A percentile compares a stretch with the other conserved stretches of the same genome.
Evolutionary conservation across 2,797 vertebrate genomes (phyloP).

Genomic region (Dicrostonyx torquatus): DNA sequence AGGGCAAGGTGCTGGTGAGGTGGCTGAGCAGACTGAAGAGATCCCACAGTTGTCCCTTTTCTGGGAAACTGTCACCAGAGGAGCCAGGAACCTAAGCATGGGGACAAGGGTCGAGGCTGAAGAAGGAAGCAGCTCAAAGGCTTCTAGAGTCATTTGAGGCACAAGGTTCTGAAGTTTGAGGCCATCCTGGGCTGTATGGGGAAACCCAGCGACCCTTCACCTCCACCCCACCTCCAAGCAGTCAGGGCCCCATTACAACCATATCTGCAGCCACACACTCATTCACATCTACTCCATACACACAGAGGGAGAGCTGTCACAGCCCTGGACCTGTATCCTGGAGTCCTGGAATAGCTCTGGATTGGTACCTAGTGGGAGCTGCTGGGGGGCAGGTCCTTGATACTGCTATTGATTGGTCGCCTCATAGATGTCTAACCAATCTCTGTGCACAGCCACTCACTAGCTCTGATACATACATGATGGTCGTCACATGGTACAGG

Average conservation of each 20-base stretch:
- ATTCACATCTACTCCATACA: neutral
- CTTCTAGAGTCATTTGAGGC: neutral
- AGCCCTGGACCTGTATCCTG: constrained; percentile 59
- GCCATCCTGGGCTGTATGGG: neutral
- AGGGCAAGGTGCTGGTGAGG: neutral
- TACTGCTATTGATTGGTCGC: constrained; percentile 93
- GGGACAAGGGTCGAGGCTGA: neutral
- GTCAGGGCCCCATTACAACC: neutral
- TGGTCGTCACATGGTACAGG: constrained; percentile 94
- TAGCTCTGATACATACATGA: constrained; percentile 94
- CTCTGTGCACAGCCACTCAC: constrained; percentile 96
- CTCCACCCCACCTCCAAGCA: neutral
- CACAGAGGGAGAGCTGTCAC: neutral
- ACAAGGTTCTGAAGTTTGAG: neutral
- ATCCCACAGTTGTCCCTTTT: neutral
- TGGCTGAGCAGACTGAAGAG: neutral
- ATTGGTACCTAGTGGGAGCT: neutral
- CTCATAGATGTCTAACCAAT: constrained; percentile 96
- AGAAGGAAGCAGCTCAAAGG: neutral
- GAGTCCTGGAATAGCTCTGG: constrained; percentile 68
- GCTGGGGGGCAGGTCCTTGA: constrained; percentile 24
- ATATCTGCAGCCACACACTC: neutral
- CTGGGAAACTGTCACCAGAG: neutral
- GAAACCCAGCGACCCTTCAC: neutral
- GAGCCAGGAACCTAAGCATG: neutral